A percentile compares a stretch with the other conserved stretches of the same genome.
These are phyloP conservation scores for Ophthalmolycus amberensis DNA, from an alignment of 2,113 vertebrate genomes.

Conservation along the genomic window DNA sequence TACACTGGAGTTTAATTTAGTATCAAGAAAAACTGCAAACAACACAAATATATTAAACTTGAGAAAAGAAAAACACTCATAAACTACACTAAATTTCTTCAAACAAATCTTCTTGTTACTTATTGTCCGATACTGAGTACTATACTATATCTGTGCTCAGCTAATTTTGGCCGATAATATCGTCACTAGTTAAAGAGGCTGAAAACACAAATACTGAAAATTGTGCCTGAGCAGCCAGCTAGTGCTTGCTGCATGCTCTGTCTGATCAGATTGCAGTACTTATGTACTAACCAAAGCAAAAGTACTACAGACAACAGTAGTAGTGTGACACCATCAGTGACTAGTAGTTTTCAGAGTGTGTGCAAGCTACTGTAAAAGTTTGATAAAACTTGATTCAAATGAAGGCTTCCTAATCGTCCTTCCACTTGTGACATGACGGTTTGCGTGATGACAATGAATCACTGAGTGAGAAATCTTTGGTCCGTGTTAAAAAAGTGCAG, in stretches of 20 bases:
- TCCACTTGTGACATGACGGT: not conserved
- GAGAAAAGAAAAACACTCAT: too few species aligned
- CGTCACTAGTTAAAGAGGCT: too few species aligned
- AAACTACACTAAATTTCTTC: not conserved
- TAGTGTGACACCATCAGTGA: not conserved
- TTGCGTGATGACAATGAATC: not conserved
- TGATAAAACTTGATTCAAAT: not conserved
- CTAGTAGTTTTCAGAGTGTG: not conserved
- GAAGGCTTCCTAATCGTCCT: not conserved
- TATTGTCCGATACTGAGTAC: too few species aligned
- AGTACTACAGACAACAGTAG: not conserved
- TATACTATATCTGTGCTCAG: too few species aligned
- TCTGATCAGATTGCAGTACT: not conserved
- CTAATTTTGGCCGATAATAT: too few species aligned
- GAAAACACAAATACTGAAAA: too few species aligned
- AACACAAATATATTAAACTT: not conserved
- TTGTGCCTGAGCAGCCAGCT: not conserved
- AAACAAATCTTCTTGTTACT: too few species aligned
- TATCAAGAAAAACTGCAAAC: not conserved
- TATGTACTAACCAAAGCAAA: not conserved
- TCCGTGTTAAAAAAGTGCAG: constrained; percentile 50
- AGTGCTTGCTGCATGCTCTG: not conserved
- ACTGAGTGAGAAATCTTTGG: not conserved
- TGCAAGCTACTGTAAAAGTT: too few species aligned
- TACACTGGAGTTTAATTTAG: not conserved